These are phyloP conservation scores for Chromobotia macracanthus DNA, from an alignment of 2,797 vertebrate species.

Conservation along the genomic window DNA sequence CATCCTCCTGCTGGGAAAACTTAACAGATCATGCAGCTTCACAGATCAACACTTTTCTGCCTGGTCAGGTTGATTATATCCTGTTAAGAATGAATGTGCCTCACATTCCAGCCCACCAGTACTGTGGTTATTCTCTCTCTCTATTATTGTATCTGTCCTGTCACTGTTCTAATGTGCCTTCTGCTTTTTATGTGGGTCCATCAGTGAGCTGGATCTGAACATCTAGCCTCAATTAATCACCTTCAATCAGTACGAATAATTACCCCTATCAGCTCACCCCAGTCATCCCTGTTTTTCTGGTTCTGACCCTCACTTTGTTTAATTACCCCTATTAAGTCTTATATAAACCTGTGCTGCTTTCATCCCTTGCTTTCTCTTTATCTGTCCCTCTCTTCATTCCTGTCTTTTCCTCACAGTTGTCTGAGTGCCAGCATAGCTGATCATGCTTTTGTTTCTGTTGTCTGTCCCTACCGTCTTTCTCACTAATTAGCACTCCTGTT, in stretches of 20 bases:
- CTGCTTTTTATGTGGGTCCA: conserved; percentile 26
- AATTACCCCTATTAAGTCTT: conserved; percentile 54
- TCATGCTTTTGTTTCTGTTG: background rate
- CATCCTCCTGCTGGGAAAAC: conserved; percentile 29
- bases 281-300: conserved; percentile 14
- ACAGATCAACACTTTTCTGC: background rate
- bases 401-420: conserved; percentile 15
- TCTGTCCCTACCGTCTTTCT: conserved; percentile 10
- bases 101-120: background rate
- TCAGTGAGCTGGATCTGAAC: conserved; percentile 32
- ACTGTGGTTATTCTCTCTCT: conserved; percentile 14
- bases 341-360: conserved; percentile 33
- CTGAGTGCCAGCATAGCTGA: conserved; percentile 15
- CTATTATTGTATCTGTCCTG: background rate
- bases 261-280: conserved; percentile 41
- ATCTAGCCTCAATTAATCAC: conserved; percentile 45
- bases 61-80: background rate
- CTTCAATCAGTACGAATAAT: conserved; percentile 46
- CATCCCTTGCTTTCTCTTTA: background rate
- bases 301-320: conserved; percentile 33
- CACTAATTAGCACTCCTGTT: conserved; percentile 4
- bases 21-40: background rate
- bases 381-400: background rate
- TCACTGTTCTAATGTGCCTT: conserved; percentile 30
- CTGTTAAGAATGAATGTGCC: background rate